phyloP scores from a whole-genome alignment of 2,113 vertebrate species.

The Taxidea taxus region DNA sequence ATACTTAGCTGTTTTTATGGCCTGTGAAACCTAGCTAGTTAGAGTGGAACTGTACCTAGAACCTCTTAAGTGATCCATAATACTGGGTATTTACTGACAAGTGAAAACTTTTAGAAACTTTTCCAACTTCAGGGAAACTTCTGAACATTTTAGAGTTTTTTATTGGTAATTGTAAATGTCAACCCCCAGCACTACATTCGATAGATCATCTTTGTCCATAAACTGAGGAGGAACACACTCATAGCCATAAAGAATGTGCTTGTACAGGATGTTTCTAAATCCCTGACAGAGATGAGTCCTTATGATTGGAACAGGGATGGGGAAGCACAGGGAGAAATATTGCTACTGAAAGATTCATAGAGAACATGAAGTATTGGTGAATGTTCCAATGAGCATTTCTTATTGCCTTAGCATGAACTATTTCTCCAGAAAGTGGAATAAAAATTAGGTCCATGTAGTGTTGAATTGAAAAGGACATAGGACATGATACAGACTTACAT shows the following conservation, averaged over 20 bases:
- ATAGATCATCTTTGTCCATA: background rate
- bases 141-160: background rate
- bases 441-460: background rate
- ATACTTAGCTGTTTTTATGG: background rate
- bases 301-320: background rate
- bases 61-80: background rate
- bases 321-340: background rate
- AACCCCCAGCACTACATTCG: background rate
- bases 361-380: background rate
- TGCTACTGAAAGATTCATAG: background rate
- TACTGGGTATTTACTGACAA: background rate
- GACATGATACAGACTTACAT: background rate
- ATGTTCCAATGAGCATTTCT: background rate
- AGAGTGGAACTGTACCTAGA: background rate
- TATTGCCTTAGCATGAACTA: background rate
- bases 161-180: background rate
- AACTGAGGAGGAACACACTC: background rate
- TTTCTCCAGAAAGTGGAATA: background rate
- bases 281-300: background rate
- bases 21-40: background rate
- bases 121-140: background rate
- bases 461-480: background rate
- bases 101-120: background rate
- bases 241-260: background rate
- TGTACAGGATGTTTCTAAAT: background rate